Conservation (phyloP, 2,888 invertebrate species). For the Acleris laterana region DNA sequence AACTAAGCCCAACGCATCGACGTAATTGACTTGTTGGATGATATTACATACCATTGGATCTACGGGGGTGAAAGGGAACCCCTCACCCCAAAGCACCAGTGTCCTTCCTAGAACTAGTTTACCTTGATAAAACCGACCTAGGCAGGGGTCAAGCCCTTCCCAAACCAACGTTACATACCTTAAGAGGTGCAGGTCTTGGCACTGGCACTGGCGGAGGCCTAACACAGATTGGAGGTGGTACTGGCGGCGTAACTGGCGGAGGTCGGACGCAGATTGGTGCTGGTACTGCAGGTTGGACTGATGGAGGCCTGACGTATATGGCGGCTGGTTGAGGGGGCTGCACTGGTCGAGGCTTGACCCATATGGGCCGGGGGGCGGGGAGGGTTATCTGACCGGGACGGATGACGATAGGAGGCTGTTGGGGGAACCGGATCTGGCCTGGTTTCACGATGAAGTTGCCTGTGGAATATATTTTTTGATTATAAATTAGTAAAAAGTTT, state of each 20-base stretch:
- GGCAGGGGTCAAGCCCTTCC: too few relatives aligned
- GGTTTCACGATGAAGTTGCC: conserved; percentile 63
- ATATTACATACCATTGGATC: too few relatives aligned
- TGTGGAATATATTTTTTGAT: conserved; percentile 39
- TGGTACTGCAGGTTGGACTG: conserved; percentile 30
- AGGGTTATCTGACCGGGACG: conserved; percentile 61
- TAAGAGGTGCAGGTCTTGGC: conserved; percentile 56
- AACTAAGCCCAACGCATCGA: too few relatives aligned
- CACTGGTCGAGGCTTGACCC: conserved; percentile 56
- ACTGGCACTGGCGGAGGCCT: conserved; percentile 58
- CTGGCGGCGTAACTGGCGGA: conserved; percentile 55
- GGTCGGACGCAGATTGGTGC: conserved; percentile 60
- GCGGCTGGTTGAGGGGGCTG: conserved; percentile 54
- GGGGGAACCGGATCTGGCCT: conserved; percentile 62
- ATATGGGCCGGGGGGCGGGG: conserved; percentile 56
- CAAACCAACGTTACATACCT: conserved; percentile 48
- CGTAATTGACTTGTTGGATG: too few relatives aligned
- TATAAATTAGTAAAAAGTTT: too few relatives aligned
- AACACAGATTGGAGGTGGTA: conserved; percentile 58
- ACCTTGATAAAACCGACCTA: too few relatives aligned
- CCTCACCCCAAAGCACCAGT: too few relatives aligned
- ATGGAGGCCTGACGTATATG: conserved; percentile 30
- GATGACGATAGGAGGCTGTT: conserved; percentile 59
- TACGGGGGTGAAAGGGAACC: too few relatives aligned
- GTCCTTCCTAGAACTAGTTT: too few relatives aligned